Percentiles rank a stretch among this genome's conserved stretches.
These are phyloP conservation scores for Phyllotis vaccarum DNA, from an alignment of 2,797 vertebrate genomes.

Conservation along the genomic window DNA sequence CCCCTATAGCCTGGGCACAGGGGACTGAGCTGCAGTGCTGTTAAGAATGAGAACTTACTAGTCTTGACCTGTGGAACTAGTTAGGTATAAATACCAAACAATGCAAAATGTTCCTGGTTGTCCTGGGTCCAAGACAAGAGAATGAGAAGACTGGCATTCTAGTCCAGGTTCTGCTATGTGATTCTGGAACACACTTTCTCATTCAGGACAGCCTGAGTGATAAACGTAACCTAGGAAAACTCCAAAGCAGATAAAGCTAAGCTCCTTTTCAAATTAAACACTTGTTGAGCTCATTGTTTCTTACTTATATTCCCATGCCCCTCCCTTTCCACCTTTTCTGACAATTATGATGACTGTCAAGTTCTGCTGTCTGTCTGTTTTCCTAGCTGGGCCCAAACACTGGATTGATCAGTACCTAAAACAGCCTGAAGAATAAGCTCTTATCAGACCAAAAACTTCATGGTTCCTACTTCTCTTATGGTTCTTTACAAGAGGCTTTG, in stretches of 20 bases:
- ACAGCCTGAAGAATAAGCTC: neutral
- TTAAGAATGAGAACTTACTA: neutral
- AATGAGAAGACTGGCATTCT: neutral
- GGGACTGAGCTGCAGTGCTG: neutral
- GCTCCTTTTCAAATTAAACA: neutral
- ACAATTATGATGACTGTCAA: constrained; percentile 12
- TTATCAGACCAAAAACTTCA: neutral
- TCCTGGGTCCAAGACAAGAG: constrained; percentile 5
- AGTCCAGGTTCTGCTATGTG: neutral
- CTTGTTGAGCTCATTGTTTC: neutral
- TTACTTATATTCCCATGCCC: neutral
- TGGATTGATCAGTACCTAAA: neutral
- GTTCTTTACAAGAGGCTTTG: neutral
- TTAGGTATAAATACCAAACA: neutral
- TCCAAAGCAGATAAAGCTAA: constrained; percentile 3
- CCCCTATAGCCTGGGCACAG: neutral
- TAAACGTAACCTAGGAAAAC: constrained; percentile 20
- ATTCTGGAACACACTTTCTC: constrained; percentile 5
- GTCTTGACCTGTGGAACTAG: neutral
- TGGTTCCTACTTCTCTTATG: neutral
- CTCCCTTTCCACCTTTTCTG: neutral
- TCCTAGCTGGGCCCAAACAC: neutral
- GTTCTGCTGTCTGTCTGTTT: neutral
- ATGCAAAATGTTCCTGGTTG: neutral
- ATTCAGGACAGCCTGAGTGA: neutral